Conservation (phyloP, 2,888 invertebrate species). For the Stenolophus ochropezus region DNA sequence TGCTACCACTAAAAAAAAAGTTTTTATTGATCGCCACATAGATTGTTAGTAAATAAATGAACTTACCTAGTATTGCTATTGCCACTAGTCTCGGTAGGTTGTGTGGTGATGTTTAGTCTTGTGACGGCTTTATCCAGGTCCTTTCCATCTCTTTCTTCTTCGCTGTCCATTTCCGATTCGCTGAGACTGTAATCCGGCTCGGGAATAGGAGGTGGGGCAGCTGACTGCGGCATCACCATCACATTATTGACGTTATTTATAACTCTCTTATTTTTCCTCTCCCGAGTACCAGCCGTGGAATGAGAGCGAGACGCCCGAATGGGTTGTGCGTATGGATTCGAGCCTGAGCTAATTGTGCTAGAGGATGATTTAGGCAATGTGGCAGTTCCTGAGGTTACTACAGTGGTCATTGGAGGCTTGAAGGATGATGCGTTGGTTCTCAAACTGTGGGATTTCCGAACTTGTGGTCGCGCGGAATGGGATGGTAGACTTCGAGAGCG, state of each 20-base stretch:
- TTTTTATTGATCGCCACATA: too few relatives aligned
- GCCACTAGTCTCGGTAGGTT: conserved; percentile 81
- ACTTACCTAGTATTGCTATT: conserved; percentile 83
- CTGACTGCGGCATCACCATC: conserved; percentile 62
- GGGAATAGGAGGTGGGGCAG: conserved; percentile 85
- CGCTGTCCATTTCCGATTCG: conserved; percentile 83
- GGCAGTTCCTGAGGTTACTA: conserved; percentile 71
- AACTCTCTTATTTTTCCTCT: conserved; percentile 50
- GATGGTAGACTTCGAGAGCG: conserved; percentile 75
- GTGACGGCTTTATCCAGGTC: conserved; percentile 75
- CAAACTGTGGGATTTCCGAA: conserved; percentile 79
- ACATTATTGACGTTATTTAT: conserved; percentile 47
- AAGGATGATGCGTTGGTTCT: conserved; percentile 74
- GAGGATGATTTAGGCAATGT: conserved; percentile 65
- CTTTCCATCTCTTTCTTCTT: conserved; percentile 74
- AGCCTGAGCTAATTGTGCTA: conserved; percentile 42
- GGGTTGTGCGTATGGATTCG: conserved; percentile 78
- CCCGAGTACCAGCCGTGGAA: conserved; percentile 68
- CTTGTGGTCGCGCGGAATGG: conserved; percentile 76
- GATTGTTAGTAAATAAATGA: too few relatives aligned
- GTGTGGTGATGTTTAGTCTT: conserved; percentile 71
- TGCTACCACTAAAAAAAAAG: conserved; percentile 78
- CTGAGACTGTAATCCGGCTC: conserved; percentile 94
- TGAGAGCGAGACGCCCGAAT: conserved; percentile 72
- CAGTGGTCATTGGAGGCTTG: conserved; percentile 73